phyloP scores from a whole-genome alignment of 2,113 vertebrate genomes.

The Gallinago media region DNA sequence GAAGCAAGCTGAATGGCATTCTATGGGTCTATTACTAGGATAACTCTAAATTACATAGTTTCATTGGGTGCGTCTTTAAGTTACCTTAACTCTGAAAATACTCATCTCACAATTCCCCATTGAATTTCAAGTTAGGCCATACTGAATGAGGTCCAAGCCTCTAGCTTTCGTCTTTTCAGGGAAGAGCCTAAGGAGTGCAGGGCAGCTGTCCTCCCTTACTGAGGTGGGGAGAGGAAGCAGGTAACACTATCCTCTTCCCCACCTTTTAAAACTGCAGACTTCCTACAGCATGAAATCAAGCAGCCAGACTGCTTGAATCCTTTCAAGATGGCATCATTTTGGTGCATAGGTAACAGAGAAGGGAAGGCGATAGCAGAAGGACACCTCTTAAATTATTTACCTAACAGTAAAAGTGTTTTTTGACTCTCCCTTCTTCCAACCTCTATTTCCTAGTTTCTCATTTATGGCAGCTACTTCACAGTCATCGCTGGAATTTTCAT shows the following conservation, averaged over 20 bases:
- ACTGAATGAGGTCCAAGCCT: not conserved
- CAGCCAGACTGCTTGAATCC: not conserved
- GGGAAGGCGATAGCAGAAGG: not conserved
- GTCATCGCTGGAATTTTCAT: constrained; percentile 85
- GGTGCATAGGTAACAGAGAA: not conserved
- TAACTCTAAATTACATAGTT: not conserved
- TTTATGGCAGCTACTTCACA: constrained; percentile 88
- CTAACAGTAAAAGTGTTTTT: not conserved
- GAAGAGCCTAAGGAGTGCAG: not conserved
- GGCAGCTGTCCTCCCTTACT: not conserved
- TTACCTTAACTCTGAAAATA: not conserved
- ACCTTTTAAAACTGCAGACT: not conserved
- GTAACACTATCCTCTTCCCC: rapidly evolving
- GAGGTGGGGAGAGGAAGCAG: not conserved
- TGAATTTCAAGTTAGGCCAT: not conserved
- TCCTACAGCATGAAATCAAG: not conserved
- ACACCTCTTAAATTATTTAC: not conserved
- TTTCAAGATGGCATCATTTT: not conserved
- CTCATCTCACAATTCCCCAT: not conserved
- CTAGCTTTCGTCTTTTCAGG: not conserved
- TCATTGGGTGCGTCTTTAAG: not conserved
- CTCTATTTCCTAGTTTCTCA: constrained; percentile 83
- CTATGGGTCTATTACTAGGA: not conserved
- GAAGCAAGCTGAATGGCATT: not conserved
- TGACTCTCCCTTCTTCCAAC: not conserved